phyloP scores from a whole-genome alignment of 2,888 invertebrate species.

The Archaeoteleia sp. region DNA sequence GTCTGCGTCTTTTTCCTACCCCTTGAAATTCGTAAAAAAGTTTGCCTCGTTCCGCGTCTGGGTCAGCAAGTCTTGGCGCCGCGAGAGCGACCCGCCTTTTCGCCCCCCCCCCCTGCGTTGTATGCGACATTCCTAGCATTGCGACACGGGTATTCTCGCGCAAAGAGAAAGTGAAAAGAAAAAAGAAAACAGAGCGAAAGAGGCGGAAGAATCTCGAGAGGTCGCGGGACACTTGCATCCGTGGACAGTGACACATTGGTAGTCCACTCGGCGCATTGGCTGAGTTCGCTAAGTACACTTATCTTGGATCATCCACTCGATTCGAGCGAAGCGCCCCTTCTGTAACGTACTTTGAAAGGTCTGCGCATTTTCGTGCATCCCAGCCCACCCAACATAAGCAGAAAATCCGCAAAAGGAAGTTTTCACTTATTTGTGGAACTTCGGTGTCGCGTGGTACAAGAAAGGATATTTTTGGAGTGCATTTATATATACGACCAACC shows the following conservation, averaged over 20 bases:
- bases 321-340: not conserved
- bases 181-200: constrained; percentile 11
- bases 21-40: constrained; percentile 29
- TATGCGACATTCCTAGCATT: not conserved
- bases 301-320: constrained; percentile 26
- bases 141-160: constrained; percentile 7
- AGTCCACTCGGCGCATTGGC: no score
- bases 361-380: constrained; percentile 7
- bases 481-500: not conserved
- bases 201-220: no score
- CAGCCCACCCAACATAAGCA: constrained; percentile 13
- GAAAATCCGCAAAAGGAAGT: constrained; percentile 31
- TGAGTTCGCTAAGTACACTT: constrained; percentile 27
- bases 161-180: constrained; percentile 19
- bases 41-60: constrained; percentile 26
- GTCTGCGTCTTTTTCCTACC: constrained; percentile 11
- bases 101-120: no score
- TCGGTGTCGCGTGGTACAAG: constrained; percentile 17
- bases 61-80: constrained; percentile 39
- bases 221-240: no score
- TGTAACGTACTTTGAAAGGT: constrained; percentile 13
- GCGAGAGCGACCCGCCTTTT: no score
- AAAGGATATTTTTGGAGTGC: constrained; percentile 28
- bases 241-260: no score
- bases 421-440: constrained; percentile 29